Evolutionary conservation across 2,888 invertebrate genomes (phyloP).

Genomic region (Agrotis segetum): DNA sequence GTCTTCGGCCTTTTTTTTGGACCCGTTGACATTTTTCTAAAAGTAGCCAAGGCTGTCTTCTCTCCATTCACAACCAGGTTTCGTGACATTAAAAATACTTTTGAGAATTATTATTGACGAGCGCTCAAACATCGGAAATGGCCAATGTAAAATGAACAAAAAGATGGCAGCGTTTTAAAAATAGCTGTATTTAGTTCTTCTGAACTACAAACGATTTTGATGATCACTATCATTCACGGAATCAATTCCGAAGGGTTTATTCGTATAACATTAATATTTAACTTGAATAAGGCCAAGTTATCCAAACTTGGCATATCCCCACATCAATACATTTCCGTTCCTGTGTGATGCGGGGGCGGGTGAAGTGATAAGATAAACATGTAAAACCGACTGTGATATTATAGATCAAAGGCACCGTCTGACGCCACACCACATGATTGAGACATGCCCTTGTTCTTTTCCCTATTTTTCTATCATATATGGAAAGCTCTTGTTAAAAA

Average conservation of each 20-base stretch:
- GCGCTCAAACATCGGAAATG: not conserved
- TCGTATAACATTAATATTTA: not conserved
- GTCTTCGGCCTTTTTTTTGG: not conserved
- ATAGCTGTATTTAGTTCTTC: not conserved
- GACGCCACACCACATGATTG: not conserved
- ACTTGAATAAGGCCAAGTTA: not conserved
- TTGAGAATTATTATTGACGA: not conserved
- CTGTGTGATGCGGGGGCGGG: not conserved
- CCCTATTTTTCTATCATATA: not conserved
- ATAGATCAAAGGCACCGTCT: not conserved
- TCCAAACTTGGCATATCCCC: not conserved
- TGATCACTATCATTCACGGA: not conserved
- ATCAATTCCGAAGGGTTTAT: not conserved
- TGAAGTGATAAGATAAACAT: not conserved
- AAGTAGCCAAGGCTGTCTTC: not conserved
- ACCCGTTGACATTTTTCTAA: not conserved
- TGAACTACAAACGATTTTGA: not conserved
- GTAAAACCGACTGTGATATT: not conserved
- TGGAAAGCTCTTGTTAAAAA: no score
- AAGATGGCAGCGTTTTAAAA: no score
- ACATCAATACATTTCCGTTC: slow-evolving; percentile 1
- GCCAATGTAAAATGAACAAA: no score
- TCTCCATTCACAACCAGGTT: not conserved
- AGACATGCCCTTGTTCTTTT: not conserved
- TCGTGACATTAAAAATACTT: not conserved